These are phyloP conservation scores for Atta texana DNA, from an alignment of 1,140 invertebrate genomes.

Conservation along the genomic window DNA sequence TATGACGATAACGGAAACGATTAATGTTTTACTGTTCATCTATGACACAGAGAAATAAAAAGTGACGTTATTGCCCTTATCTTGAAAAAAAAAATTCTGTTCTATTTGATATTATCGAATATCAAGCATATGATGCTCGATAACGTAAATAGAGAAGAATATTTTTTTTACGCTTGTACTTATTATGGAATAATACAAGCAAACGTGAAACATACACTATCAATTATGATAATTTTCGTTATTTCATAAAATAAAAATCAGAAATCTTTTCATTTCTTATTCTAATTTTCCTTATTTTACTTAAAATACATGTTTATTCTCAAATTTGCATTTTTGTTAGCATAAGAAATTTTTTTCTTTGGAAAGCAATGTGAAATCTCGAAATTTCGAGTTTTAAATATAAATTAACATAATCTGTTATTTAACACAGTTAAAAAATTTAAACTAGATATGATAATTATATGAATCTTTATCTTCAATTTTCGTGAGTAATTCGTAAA, in stretches of 20 bases:
- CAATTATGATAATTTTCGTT: not conserved
- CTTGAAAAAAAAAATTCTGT: not conserved
- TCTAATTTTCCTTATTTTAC: not conserved
- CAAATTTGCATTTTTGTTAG: not conserved
- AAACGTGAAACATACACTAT: not conserved
- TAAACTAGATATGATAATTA: conserved; percentile 10
- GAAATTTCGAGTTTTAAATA: not conserved
- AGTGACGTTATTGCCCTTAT: conserved; percentile 23
- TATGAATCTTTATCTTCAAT: not conserved
- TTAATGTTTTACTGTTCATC: conserved; percentile 28
- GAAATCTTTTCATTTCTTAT: not conserved
- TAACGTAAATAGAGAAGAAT: too few relatives aligned
- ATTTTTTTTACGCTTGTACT: not conserved
- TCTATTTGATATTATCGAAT: conserved; percentile 14
- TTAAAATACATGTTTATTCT: not conserved
- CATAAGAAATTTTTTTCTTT: not conserved
- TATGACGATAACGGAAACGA: conserved; percentile 39
- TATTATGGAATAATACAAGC: not conserved
- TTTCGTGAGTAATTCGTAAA: conserved; percentile 20
- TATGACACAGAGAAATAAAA: conserved; percentile 15
- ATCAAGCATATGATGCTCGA: too few relatives aligned
- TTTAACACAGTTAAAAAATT: conserved; percentile 21
- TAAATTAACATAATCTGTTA: conserved; percentile 22
- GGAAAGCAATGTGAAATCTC: not conserved
- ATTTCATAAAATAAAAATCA: not conserved